Evolutionary conservation across 2,113 vertebrate genomes (phyloP).

Genomic region (Callaeas wilsoni): DNA sequence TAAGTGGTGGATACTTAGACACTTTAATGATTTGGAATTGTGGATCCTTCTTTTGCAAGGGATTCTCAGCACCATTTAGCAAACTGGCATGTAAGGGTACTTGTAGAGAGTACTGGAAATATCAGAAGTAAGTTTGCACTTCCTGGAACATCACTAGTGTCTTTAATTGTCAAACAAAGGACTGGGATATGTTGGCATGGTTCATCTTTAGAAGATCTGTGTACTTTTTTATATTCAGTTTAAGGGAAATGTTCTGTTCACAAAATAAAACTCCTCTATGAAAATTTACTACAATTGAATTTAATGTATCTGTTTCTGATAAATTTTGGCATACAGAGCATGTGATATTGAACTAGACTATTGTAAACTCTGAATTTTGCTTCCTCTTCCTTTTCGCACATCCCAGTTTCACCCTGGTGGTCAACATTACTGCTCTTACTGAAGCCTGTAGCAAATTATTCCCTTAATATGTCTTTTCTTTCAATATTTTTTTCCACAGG

Average conservation of each 20-base stretch:
- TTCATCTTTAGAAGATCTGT: not conserved
- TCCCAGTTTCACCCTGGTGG: not conserved
- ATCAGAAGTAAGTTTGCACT: not conserved
- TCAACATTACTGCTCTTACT: not conserved
- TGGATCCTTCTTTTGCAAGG: not conserved
- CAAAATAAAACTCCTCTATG: not conserved
- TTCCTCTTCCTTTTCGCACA: not conserved
- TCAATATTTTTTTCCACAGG: not conserved
- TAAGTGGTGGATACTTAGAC: not conserved
- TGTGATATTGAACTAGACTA: not conserved
- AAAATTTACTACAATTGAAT: not conserved
- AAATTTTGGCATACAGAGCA: not conserved
- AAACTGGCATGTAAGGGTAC: not conserved
- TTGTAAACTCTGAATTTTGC: not conserved
- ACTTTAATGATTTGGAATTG: not conserved
- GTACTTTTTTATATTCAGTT: not conserved
- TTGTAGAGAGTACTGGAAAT: not conserved
- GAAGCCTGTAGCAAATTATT: not conserved
- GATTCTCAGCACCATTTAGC: not conserved
- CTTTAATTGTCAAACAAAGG: not conserved
- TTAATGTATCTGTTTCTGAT: not conserved
- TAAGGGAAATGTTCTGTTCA: not conserved
- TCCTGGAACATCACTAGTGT: not conserved
- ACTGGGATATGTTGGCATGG: not conserved
- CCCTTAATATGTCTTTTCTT: not conserved